phyloP scores from a whole-genome alignment of 1,140 invertebrate species.

The Hydropsyche tenuis region DNA sequence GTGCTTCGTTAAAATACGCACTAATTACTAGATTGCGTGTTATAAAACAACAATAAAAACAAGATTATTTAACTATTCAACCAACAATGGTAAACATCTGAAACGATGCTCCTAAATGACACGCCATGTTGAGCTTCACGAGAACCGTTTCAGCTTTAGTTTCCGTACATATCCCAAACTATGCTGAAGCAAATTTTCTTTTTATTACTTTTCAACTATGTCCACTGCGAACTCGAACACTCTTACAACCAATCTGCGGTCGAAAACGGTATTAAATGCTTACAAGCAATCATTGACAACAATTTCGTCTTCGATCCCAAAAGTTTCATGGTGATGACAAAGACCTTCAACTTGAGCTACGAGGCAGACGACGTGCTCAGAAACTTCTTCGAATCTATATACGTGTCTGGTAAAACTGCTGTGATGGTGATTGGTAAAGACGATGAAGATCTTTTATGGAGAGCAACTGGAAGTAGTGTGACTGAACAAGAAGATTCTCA shows the following conservation, averaged over 20 bases:
- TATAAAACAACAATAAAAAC: no score
- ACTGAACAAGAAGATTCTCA: constrained; percentile 8
- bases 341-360: constrained; percentile 33
- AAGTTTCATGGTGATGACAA: constrained; percentile 43
- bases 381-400: constrained; percentile 29
- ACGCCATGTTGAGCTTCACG: no score
- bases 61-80: no score
- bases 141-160: no score
- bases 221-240: neutral
- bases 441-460: constrained; percentile 38
- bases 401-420: constrained; percentile 5
- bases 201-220: no score
- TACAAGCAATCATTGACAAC: constrained; percentile 30
- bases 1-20: no score
- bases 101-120: no score
- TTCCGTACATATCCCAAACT: no score
- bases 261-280: constrained; percentile 30
- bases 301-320: constrained; percentile 37
- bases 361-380: constrained; percentile 36
- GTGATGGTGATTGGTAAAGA: constrained; percentile 45
- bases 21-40: no score
- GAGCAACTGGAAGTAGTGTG: neutral
- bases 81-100: no score
- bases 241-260: neutral
- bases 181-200: no score